These are phyloP conservation scores for Myripristis jacobus DNA, from an alignment of 2,797 vertebrate genomes.

Conservation along the genomic window DNA sequence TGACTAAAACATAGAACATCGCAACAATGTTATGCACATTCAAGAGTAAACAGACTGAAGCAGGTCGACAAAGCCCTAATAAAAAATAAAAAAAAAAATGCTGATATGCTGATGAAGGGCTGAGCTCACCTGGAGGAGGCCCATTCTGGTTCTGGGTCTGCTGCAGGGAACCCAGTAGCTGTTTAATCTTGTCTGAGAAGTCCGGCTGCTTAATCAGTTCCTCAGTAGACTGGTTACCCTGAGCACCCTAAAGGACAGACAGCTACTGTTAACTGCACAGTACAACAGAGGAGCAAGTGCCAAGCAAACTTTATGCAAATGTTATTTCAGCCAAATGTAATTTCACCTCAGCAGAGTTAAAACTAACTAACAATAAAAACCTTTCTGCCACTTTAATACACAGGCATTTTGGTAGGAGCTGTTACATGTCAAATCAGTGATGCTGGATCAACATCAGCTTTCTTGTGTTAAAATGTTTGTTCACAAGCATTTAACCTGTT, in stretches of 20 bases:
- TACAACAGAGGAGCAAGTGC: background rate
- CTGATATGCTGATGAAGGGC: background rate
- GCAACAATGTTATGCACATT: background rate
- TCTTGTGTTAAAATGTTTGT: no score
- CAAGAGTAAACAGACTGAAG: background rate
- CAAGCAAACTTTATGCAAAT: background rate
- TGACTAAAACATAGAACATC: constrained; percentile 69
- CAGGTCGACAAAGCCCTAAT: no score
- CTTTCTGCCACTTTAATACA: no score
- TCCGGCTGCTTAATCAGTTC: constrained; percentile 94
- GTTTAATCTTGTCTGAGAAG: constrained; percentile 94
- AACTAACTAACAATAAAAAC: no score
- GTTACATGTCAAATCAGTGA: no score
- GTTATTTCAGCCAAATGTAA: no score
- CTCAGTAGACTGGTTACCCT: constrained; percentile 90
- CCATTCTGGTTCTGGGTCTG: constrained; percentile 79
- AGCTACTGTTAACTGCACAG: background rate
- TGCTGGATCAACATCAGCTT: no score
- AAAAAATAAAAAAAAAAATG: no score
- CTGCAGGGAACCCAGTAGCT: constrained; percentile 90
- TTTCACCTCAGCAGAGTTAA: no score
- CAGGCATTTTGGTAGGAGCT: no score
- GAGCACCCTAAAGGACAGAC: constrained; percentile 80
- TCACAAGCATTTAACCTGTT: no score
- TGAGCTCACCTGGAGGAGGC: constrained; percentile 75